A percentile compares a stretch with the other conserved stretches of the same genome.
Conservation (phyloP, 2,888 invertebrate genomes). For the Caenorhabditis becei region DNA sequence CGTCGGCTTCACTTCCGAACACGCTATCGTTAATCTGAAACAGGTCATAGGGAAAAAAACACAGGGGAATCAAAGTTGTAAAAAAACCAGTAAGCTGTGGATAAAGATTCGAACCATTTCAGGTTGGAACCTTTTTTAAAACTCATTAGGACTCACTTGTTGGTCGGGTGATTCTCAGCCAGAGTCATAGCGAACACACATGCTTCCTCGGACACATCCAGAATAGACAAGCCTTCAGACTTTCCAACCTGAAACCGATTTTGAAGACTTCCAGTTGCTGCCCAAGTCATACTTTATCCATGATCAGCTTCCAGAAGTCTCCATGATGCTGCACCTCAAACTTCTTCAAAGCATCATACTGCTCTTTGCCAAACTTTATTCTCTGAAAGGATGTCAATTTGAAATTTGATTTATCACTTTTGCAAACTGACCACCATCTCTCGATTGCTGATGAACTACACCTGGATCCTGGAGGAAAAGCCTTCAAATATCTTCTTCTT, state of each 20-base stretch:
- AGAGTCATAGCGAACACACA: constrained; percentile 70
- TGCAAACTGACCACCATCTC: constrained; percentile 54
- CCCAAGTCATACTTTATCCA: constrained; percentile 66
- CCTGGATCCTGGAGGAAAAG: constrained; percentile 27
- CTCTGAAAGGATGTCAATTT: constrained; percentile 51
- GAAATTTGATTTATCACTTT: not conserved
- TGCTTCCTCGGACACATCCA: constrained; percentile 74
- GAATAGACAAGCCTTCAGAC: constrained; percentile 65
- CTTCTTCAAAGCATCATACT: constrained; percentile 72
- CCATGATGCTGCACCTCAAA: constrained; percentile 72
- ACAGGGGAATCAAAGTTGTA: too few relatives aligned
- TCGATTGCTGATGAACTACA: constrained; percentile 27
- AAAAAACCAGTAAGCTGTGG: too few relatives aligned
- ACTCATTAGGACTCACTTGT: constrained; percentile 59
- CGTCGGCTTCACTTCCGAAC: constrained; percentile 64
- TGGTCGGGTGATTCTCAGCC: constrained; percentile 70
- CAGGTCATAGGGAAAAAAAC: not conserved
- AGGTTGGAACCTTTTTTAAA: too few relatives aligned
- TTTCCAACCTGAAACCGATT: constrained; percentile 60
- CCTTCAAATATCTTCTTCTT: constrained; percentile 44
- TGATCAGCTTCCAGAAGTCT: constrained; percentile 73
- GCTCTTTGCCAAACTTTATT: constrained; percentile 70
- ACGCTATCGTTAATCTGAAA: constrained; percentile 62
- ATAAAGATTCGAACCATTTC: too few relatives aligned
- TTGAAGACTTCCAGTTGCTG: not conserved